Conservation (phyloP, 2,797 vertebrate species). For the Loriculus beryllinus region DNA sequence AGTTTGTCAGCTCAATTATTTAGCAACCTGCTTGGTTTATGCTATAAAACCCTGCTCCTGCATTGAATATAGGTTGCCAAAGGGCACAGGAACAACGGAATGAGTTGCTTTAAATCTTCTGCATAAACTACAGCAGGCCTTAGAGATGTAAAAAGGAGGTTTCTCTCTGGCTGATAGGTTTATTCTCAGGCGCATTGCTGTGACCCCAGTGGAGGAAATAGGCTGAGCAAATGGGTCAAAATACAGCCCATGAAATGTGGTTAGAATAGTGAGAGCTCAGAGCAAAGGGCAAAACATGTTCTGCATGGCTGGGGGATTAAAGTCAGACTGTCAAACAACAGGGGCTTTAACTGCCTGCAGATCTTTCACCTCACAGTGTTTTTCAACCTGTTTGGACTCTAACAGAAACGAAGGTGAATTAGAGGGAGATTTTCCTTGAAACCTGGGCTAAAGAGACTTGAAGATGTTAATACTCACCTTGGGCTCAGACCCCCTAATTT, state of each 20-base stretch:
- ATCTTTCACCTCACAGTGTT: not conserved
- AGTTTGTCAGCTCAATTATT: conserved; percentile 57
- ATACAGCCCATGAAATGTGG: not conserved
- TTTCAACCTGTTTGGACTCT: not conserved
- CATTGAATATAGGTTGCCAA: not conserved
- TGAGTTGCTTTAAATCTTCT: not conserved
- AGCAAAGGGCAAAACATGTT: not conserved
- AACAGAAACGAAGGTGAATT: not conserved
- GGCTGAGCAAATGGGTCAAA: not conserved
- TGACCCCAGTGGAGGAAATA: not conserved
- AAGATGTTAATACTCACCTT: not conserved
- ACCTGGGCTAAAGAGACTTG: not conserved
- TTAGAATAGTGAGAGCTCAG: not conserved
- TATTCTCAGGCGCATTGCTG: not conserved
- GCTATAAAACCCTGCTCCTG: conserved; percentile 27
- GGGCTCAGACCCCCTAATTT: not conserved
- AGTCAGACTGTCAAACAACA: not conserved
- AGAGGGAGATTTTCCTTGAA: not conserved
- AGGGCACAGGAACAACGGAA: not conserved
- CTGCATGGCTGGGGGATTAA: not conserved
- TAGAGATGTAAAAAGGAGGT: not conserved
- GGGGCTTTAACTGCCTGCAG: not conserved
- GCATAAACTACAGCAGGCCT: not conserved
- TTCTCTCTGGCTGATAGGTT: not conserved
- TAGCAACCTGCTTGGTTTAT: conserved; percentile 38